Conservation (phyloP, 2,888 invertebrate species). For the Sphaerophoria taeniata region DNA sequence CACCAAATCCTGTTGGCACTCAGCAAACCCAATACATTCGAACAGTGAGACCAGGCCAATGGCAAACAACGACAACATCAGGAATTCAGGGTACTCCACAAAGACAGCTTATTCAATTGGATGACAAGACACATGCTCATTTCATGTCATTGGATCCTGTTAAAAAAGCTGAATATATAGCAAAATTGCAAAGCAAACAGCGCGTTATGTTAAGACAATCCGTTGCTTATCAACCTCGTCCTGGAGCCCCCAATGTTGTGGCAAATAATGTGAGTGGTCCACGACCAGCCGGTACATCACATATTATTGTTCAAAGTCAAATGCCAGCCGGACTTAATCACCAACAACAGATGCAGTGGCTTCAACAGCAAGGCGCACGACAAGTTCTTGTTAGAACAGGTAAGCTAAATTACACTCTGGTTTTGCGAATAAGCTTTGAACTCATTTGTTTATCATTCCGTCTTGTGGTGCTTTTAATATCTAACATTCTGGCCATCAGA, state of each 20-base stretch:
- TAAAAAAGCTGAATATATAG: conserved; percentile 91
- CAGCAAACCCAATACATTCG: conserved; percentile 80
- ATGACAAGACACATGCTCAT: conserved; percentile 92
- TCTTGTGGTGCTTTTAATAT: conserved; percentile 22
- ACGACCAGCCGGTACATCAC: conserved; percentile 84
- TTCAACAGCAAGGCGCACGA: conserved; percentile 87
- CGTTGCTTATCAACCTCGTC: conserved; percentile 82
- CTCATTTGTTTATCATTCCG: neutral
- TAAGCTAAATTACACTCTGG: conserved; percentile 47
- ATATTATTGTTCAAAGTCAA: conserved; percentile 88
- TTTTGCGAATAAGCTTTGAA: neutral
- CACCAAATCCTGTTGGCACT: conserved; percentile 73
- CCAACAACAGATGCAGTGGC: conserved; percentile 88
- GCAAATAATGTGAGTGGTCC: conserved; percentile 83
- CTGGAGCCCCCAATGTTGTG: conserved; percentile 82
- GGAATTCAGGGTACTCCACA: conserved; percentile 80
- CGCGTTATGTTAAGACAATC: conserved; percentile 85
- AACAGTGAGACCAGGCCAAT: conserved; percentile 76
- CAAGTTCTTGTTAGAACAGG: conserved; percentile 84
- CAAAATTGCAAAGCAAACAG: conserved; percentile 88
- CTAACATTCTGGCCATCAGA: neutral
- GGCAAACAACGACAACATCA: conserved; percentile 75
- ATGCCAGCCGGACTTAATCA: conserved; percentile 87
- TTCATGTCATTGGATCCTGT: conserved; percentile 92
- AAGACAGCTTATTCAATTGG: conserved; percentile 90